phyloP scores from a whole-genome alignment of 2,113 vertebrate species.

The Zosterops japonicus region DNA sequence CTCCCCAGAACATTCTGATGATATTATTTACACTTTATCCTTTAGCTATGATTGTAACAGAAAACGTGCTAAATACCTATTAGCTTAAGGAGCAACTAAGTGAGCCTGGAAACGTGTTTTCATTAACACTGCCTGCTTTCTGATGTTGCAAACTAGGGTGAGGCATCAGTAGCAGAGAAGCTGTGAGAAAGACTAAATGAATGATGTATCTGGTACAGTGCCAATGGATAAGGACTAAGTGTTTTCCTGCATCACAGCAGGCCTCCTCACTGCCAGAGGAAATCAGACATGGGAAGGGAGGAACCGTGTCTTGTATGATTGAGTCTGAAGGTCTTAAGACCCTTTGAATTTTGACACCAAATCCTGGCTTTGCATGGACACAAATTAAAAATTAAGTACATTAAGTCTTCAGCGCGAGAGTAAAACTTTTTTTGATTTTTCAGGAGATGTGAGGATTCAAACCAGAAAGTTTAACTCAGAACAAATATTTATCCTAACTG shows the following conservation, averaged over 20 bases:
- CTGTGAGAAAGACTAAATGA: neutral
- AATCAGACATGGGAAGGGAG: neutral
- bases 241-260: neutral
- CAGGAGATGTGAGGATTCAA: neutral
- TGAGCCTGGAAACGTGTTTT: neutral
- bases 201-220: neutral
- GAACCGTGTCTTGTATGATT: neutral
- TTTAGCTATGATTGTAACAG: neutral
- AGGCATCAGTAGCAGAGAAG: neutral
- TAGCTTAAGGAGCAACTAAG: neutral
- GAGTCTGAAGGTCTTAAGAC: neutral
- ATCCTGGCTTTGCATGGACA: neutral
- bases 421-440: neutral
- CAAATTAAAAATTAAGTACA: neutral
- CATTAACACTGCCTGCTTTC: neutral
- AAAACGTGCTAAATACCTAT: neutral
- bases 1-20: neutral
- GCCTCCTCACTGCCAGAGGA: neutral
- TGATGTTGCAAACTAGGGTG: neutral
- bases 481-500: neutral
- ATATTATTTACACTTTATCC: neutral
- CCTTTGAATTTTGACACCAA: neutral
- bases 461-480: neutral
- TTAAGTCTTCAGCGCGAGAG: neutral
- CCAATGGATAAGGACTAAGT: neutral